Evolutionary conservation across 2,113 vertebrate genomes (phyloP), one percentile per base, ranked within the genome.

Genomic region (Perccottus glenii): DNA sequence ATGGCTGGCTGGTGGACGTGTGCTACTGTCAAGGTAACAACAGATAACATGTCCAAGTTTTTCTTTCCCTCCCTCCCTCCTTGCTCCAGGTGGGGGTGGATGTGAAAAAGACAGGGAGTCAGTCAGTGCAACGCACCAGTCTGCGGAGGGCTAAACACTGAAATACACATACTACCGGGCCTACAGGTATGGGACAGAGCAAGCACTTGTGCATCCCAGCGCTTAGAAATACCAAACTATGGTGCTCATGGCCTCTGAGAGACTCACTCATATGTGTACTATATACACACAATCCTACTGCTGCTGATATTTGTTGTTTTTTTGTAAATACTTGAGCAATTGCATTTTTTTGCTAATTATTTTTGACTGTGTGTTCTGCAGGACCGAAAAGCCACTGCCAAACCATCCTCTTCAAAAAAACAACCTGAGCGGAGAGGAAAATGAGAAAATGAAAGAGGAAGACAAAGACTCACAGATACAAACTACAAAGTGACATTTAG

Each of bases 131-230:
- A 92, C 91, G 92, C 88, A 93, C 93, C 94, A 96, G 95, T 93
- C 94, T 96, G 87, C 95, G 94, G 91, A 94, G 94, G 91, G 93
- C 95, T 83, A 96, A 96, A 79, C 95, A 99, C 91, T 99, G 95
- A 98, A 91, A 89, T 82, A 74, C 72, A 86, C 74, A 84, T 63
- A 86, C 80, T 81, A n/a, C 85, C 81, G 74, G 65, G 84, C 79
- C 88, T 85, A 66, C 82, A 91, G 92, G 91, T 93, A 93, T 40
- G 80, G 85, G 85, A 81, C 78, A 77, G 53, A 45, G 59, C 75
- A 87, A 87, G 84, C 81, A 89, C 77, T 69, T 48, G 66, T 74
- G 78, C 72, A 80, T 70, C 68, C 76, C 82, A 85, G 87, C 84
- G 85, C 83, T 88, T 87, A 78, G 66, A 78, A 11, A 58, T 40